Conservation (phyloP, 2,113 vertebrate species). For the Corydoras maculifer region DNA sequence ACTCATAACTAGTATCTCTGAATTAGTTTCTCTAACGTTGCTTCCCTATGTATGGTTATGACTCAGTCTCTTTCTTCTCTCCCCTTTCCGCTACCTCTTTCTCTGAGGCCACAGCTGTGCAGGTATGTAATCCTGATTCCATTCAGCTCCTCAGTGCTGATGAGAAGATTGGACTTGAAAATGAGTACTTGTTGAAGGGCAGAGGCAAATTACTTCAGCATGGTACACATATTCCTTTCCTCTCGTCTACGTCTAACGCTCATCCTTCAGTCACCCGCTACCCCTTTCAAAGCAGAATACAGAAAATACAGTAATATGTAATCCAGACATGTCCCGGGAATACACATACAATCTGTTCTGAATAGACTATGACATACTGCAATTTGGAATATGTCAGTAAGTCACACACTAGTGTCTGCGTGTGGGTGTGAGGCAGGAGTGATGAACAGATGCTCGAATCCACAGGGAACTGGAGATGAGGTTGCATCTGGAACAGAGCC, state of each 20-base stretch:
- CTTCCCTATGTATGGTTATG: no score
- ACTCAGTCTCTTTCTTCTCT: no score
- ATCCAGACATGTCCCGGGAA: background rate
- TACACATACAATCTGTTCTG: background rate
- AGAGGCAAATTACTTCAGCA: slow-evolving; percentile 12
- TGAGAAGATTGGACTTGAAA: slow-evolving; percentile 32
- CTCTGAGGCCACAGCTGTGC: slow-evolving; percentile 11
- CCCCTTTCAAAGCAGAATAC: background rate
- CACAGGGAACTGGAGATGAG: background rate
- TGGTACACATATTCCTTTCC: background rate
- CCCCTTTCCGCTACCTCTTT: no score
- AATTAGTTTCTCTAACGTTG: no score
- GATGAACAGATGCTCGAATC: background rate
- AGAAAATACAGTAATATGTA: background rate
- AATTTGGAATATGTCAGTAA: background rate
- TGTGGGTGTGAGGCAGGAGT: background rate
- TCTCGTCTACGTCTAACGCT: background rate
- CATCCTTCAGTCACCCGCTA: background rate
- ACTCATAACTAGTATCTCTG: no score
- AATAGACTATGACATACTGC: background rate
- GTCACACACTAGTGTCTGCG: background rate
- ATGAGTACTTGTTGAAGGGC: slow-evolving; percentile 35
- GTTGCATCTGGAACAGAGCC: slow-evolving; percentile 17
- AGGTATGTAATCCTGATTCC: slow-evolving; percentile 32
- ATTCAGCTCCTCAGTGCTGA: slow-evolving; percentile 26